phyloP scores from a whole-genome alignment of 1,140 invertebrate genomes.

The Liolophura sinensis region DNA sequence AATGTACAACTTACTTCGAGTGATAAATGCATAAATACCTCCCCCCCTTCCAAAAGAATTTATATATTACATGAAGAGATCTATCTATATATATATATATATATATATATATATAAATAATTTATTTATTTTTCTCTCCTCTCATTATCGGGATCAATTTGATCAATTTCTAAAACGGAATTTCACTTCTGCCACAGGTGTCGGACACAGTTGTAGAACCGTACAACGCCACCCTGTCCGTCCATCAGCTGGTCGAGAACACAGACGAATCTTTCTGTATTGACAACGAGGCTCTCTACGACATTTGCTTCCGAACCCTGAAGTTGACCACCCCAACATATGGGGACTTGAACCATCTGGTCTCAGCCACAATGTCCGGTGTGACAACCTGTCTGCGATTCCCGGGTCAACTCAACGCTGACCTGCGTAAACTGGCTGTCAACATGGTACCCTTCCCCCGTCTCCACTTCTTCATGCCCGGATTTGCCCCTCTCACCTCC shows the following conservation, averaged over 20 bases:
- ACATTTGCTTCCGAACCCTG: constrained; percentile 89
- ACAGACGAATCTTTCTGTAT: constrained; percentile 70
- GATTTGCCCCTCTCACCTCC: constrained; percentile 71
- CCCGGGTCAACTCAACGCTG: constrained; percentile 81
- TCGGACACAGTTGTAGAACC: constrained; percentile 67
- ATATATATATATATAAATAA: no score
- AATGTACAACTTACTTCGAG: neutral
- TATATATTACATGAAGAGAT: no score
- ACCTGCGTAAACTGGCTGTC: constrained; percentile 79
- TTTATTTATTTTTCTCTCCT: no score
- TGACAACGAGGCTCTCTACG: constrained; percentile 82
- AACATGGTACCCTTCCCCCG: constrained; percentile 73
- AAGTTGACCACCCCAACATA: constrained; percentile 74
- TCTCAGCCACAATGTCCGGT: constrained; percentile 69
- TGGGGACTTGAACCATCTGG: constrained; percentile 65
- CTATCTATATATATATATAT: no score
- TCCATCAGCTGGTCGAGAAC: constrained; percentile 77
- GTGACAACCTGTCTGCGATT: constrained; percentile 79
- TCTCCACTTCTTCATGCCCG: constrained; percentile 79
- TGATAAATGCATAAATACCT: neutral
- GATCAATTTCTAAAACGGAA: no score
- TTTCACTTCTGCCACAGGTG: no score
- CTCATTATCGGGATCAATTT: no score
- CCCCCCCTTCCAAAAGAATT: neutral
- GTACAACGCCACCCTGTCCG: constrained; percentile 69